Conservation (phyloP, 2,113 vertebrate genomes). For the Passer domesticus region DNA sequence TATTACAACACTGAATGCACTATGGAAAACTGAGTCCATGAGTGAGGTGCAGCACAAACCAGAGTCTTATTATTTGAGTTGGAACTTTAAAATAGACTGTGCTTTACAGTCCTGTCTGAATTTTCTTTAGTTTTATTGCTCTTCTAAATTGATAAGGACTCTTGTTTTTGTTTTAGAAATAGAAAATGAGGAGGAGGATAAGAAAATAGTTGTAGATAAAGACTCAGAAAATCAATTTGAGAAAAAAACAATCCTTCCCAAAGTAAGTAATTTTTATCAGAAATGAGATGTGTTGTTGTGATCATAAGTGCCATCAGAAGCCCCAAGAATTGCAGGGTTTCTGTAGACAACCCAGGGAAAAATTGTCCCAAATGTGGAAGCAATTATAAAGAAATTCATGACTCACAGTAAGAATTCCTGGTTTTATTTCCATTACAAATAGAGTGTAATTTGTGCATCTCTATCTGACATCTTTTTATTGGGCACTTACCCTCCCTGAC, state of each 20-base stretch:
- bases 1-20: constrained; percentile 57
- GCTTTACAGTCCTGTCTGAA: not conserved
- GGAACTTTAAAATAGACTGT: not conserved
- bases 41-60: not conserved
- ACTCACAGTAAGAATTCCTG: constrained; percentile 74
- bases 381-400: constrained; percentile 78
- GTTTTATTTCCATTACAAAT: constrained; percentile 67
- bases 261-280: constrained; percentile 58
- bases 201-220: constrained; percentile 44
- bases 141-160: constrained; percentile 7
- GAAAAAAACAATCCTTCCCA: constrained; percentile 71
- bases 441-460: constrained; percentile 32
- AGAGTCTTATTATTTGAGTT: not conserved
- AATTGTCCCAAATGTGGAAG: constrained; percentile 73
- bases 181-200: not conserved
- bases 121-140: constrained; percentile 58
- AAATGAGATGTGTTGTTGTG: constrained; percentile 51
- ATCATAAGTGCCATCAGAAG: not conserved
- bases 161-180: constrained; percentile 9
- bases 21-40: constrained; percentile 1
- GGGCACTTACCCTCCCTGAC: not conserved
- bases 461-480: not conserved
- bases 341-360: constrained; percentile 60
- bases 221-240: constrained; percentile 66
- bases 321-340: not conserved